Evolutionary conservation across 2,888 invertebrate genomes (phyloP), one percentile per base, ranked within the genome.

Genomic region (Graphium colonna): DNA sequence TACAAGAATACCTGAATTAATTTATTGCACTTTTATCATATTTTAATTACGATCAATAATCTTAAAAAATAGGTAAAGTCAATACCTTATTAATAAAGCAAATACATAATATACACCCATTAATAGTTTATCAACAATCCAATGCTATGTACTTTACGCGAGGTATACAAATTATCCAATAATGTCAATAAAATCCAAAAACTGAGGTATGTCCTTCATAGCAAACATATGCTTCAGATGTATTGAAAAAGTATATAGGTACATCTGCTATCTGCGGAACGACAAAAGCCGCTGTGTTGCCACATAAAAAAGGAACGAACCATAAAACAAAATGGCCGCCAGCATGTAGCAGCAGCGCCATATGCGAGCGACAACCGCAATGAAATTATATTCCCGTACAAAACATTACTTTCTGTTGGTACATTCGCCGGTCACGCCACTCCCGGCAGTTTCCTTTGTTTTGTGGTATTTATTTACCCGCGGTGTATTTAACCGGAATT

Each of bases 301-400:
- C 17, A 39, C 46, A 45, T 52, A 47, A 47, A 50, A 55, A 55
- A 61, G 60, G 60, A 61, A 56, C 52, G 59, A 52, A n/a, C 17
- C 33, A 45, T 43, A n/a, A 65, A 62, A 51, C 63, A 67, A 68
- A 50, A 68, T 68, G 67, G 67, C 66, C 51, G 60, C 49, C 60
- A 52, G 51, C 52, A n/a, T n/a, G n/a, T n/a, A n/a, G n/a, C n/a
- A n/a, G n/a, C 3, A 52, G 41, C 65, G 59, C 57, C 70, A 71
- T 67, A 68, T 71, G 69, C 60, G 57, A 28, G 51, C 36, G 56
- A 47, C 59, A 59, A 70, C 71, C 68, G 60, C 70, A 70, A 61
- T 51, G 51, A 51, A 62, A 62, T 65, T 65, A 55, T 63, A 62
- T 60, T 58, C 58, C 53, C 41, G 53, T 57, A 50, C 41, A 49